Evolutionary conservation across 1,140 invertebrate genomes (phyloP).

Genomic region (Pararge aegeria): DNA sequence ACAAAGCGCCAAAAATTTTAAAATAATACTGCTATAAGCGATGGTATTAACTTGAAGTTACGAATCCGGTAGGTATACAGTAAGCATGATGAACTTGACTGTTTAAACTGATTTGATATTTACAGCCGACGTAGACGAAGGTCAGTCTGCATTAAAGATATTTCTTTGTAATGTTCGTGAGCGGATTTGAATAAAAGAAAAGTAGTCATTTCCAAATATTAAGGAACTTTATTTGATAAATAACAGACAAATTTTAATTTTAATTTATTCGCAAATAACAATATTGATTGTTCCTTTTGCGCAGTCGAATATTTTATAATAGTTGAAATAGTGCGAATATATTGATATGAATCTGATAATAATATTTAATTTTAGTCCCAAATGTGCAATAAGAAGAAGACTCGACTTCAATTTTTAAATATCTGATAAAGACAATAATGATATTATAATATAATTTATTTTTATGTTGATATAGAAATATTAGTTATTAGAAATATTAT

Average conservation of each 20-base stretch:
- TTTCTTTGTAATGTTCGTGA: too few species aligned
- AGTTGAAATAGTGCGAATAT: constrained; percentile 61
- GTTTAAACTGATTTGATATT: too few species aligned
- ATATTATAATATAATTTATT: too few species aligned
- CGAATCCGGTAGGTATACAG: too few species aligned
- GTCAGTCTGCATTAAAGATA: too few species aligned
- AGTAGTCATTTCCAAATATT: constrained; percentile 43
- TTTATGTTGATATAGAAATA: constrained; percentile 46
- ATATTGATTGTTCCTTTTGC: constrained; percentile 31
- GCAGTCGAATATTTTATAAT: constrained; percentile 39
- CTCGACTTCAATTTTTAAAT: constrained; percentile 52
- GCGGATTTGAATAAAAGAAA: constrained; percentile 23
- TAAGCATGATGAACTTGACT: too few species aligned
- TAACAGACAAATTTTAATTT: constrained; percentile 58
- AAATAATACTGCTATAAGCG: too few species aligned
- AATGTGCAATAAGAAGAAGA: constrained; percentile 59
- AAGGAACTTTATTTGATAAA: constrained; percentile 77
- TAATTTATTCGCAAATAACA: constrained; percentile 42
- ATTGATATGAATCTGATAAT: constrained; percentile 64
- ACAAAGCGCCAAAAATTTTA: too few species aligned
- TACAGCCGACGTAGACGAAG: too few species aligned
- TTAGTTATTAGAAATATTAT: constrained; percentile 66
- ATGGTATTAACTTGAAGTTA: too few species aligned
- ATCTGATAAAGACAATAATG: constrained; percentile 49
- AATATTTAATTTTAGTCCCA: constrained; percentile 49